Percentiles rank a stretch among this genome's conserved stretches.
Evolutionary conservation across 1,140 invertebrate genomes (phyloP).

Genomic region (Neoseiulus cucumeris): DNA sequence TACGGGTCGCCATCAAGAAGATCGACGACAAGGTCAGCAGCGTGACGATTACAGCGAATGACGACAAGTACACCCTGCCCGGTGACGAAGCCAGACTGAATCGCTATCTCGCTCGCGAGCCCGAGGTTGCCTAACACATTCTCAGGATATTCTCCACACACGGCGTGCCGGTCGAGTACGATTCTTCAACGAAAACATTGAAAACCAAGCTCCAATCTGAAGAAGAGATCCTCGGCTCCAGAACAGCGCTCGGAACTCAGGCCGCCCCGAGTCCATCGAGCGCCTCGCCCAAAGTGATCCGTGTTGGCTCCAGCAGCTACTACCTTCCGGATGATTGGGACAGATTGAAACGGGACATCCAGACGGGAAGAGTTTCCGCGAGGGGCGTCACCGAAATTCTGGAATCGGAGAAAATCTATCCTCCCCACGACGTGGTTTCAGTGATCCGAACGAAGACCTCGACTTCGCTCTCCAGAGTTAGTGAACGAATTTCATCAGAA

Average conservation of each 20-base stretch:
- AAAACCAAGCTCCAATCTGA: neutral
- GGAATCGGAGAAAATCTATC: neutral
- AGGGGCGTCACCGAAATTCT: neutral
- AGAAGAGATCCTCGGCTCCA: neutral
- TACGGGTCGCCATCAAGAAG: neutral
- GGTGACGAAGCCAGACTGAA: neutral
- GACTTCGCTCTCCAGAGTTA: neutral
- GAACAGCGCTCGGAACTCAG: neutral
- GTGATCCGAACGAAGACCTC: neutral
- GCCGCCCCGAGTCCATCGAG: neutral
- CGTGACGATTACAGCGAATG: neutral
- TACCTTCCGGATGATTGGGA: conserved; percentile 5
- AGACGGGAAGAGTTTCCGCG: neutral
- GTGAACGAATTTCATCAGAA: neutral
- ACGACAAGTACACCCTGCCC: neutral
- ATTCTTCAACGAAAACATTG: neutral
- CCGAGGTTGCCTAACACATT: conserved; percentile 2
- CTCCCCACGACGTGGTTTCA: neutral
- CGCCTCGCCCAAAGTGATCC: neutral
- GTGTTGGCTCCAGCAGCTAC: neutral
- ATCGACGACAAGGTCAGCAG: conserved; percentile 5
- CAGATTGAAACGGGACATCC: neutral
- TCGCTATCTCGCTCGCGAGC: neutral
- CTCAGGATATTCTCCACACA: neutral
- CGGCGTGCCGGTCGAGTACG: conserved; percentile 1